Evolutionary conservation across 2,797 vertebrate genomes (phyloP).

Genomic region (Chaetodon trifasciatus): DNA sequence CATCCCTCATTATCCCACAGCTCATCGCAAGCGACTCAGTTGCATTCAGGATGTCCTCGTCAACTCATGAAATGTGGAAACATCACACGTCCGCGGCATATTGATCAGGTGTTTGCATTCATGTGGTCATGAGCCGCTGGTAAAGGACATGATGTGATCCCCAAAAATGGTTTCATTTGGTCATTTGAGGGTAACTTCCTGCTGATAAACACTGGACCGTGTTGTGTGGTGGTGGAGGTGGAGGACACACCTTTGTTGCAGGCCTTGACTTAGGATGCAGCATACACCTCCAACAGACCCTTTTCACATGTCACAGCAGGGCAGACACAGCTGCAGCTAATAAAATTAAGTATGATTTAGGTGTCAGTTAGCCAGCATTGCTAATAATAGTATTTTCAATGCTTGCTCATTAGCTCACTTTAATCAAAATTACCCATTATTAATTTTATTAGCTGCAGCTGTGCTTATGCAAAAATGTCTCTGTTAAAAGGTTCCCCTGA

Average conservation of each 20-base stretch:
- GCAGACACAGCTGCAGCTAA: slow-evolving; percentile 45
- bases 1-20: background rate
- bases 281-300: background rate
- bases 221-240: slow-evolving; percentile 13
- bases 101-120: background rate
- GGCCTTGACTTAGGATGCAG: slow-evolving; percentile 29
- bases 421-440: slow-evolving; percentile 58
- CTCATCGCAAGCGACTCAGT: background rate
- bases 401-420: slow-evolving; percentile 50
- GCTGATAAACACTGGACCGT: background rate
- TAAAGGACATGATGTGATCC: background rate
- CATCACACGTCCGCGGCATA: background rate
- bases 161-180: background rate
- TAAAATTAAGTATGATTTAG: slow-evolving; percentile 50
- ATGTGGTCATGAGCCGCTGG: background rate
- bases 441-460: slow-evolving; percentile 63
- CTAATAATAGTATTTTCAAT: slow-evolving; percentile 35
- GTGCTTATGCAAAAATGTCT: slow-evolving; percentile 46
- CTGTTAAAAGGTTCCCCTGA: slow-evolving; percentile 36
- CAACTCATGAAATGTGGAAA: background rate
- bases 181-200: background rate
- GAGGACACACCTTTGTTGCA: slow-evolving; percentile 37
- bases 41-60: background rate
- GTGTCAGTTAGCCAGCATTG: slow-evolving; percentile 49
- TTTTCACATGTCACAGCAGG: slow-evolving; percentile 37